Conservation (phyloP, 2,888 invertebrate species). For the Perithous albicinctus region DNA sequence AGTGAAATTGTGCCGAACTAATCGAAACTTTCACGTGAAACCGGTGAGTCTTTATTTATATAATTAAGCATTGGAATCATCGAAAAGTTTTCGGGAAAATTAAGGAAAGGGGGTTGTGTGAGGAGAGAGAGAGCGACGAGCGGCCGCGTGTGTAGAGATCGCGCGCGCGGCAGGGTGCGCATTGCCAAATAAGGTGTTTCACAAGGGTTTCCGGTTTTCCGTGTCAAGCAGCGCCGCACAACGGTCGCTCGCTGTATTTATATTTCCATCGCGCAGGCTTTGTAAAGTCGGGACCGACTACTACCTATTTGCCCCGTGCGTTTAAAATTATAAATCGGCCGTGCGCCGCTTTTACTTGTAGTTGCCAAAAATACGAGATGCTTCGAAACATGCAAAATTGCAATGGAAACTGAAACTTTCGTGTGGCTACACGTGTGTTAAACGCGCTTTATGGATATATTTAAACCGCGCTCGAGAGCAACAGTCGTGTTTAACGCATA, state of each 20-base stretch:
- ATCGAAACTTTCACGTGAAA: too few species aligned
- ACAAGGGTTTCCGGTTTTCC: slow-evolving; percentile 86
- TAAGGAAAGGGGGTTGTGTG: slow-evolving; percentile 14
- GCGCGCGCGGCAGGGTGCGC: slow-evolving; percentile 83
- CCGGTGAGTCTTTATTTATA: too few species aligned
- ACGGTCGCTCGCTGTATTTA: slow-evolving; percentile 69
- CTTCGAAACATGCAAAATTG: slow-evolving; percentile 70
- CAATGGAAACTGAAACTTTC: slow-evolving; percentile 67
- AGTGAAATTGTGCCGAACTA: neutral
- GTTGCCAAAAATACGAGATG: slow-evolving; percentile 74
- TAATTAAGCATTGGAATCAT: too few species aligned
- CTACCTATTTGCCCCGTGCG: too few species aligned
- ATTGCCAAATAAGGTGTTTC: slow-evolving; percentile 90
- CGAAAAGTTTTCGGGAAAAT: neutral
- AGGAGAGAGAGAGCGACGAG: neutral
- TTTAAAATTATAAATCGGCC: slow-evolving; percentile 76
- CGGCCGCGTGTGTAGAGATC: slow-evolving; percentile 34
- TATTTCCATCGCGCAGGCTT: slow-evolving; percentile 51
- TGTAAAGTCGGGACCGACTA: slow-evolving; percentile 66
- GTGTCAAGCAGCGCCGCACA: slow-evolving; percentile 73
- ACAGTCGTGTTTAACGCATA: slow-evolving; percentile 28
- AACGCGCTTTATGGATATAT: slow-evolving; percentile 48
- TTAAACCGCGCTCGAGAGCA: slow-evolving; percentile 33
- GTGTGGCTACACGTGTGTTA: slow-evolving; percentile 48
- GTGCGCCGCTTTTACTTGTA: slow-evolving; percentile 70